Evolutionary conservation across 1,140 invertebrate genomes (phyloP).

Genomic region (Phymorhynchus buccinoides): DNA sequence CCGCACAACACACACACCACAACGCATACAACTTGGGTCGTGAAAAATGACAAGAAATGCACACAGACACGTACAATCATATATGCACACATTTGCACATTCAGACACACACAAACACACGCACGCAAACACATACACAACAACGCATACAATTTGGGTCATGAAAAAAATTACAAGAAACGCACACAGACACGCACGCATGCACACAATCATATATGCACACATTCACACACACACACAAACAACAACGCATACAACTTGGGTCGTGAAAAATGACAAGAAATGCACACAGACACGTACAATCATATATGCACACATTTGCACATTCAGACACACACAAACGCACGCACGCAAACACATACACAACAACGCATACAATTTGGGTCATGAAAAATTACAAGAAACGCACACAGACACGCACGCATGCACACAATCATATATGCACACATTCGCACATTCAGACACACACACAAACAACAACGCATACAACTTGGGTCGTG

Average conservation of each 20-base stretch:
- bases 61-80: not conserved
- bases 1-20: not conserved
- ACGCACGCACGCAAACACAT: too few relatives aligned
- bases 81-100: not conserved
- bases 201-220: too few relatives aligned
- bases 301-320: not conserved
- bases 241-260: not conserved
- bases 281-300: too few relatives aligned
- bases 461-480: too few relatives aligned
- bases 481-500: not conserved
- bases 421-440: too few relatives aligned
- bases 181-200: too few relatives aligned
- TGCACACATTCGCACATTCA: too few relatives aligned
- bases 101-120: not conserved
- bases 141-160: not conserved
- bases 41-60: not conserved
- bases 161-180: too few relatives aligned
- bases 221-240: not conserved
- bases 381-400: not conserved
- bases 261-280: too few relatives aligned
- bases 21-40: not conserved
- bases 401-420: too few relatives aligned
- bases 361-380: not conserved
- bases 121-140: not conserved
- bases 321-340: not conserved